phyloP scores from a whole-genome alignment of 2,113 vertebrate genomes.

The Pedetes capensis region DNA sequence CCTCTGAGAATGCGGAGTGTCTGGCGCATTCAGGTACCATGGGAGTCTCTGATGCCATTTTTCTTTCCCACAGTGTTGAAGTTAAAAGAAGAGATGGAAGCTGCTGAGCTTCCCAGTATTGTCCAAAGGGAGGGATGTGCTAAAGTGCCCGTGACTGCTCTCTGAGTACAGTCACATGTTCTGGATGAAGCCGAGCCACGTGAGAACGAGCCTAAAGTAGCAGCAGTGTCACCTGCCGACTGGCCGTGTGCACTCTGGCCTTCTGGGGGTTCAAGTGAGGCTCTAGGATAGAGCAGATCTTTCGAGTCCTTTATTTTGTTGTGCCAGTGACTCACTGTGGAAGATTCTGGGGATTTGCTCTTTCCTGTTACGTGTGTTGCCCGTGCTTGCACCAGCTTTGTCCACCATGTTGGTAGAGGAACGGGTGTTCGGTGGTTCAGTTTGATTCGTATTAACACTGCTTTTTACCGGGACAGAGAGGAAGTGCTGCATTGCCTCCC shows the following conservation, averaged over 20 bases:
- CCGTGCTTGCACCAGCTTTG: fast-evolving
- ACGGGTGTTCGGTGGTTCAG: background rate
- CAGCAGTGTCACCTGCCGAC: fast-evolving
- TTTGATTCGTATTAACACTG: background rate
- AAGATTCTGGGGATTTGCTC: background rate
- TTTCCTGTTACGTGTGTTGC: background rate
- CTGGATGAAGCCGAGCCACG: background rate
- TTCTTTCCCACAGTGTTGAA: background rate
- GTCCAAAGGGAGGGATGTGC: background rate
- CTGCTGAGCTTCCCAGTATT: background rate
- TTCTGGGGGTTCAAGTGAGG: fast-evolving
- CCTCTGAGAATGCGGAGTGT: background rate
- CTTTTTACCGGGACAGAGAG: no score
- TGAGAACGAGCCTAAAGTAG: fast-evolving
- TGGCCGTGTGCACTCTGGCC: fast-evolving
- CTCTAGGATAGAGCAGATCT: background rate
- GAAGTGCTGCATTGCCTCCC: no score
- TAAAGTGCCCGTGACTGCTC: fast-evolving
- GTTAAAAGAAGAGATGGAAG: background rate
- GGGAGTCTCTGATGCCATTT: background rate
- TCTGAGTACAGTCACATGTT: fast-evolving
- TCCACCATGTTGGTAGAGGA: background rate
- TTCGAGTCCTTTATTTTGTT: background rate
- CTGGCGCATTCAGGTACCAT: fast-evolving
- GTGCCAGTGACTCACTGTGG: background rate